Conservation (phyloP, 1,140 invertebrate species). For the Oedothorax gibbosus region DNA sequence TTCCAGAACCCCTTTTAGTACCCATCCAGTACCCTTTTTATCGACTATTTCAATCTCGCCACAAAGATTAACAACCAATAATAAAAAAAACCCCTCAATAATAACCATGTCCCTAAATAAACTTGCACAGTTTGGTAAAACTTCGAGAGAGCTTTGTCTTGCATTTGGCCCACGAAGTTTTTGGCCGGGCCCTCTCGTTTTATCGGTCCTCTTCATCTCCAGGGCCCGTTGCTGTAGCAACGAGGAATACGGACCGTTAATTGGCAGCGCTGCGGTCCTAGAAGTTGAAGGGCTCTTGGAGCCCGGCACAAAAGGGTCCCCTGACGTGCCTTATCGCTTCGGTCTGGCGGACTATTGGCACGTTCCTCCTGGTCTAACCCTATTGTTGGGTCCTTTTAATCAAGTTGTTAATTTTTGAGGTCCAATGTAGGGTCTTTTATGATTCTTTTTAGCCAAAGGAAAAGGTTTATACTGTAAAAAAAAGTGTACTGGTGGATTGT, state of each 20-base stretch:
- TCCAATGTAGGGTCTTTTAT: no score
- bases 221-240: slow-evolving; percentile 15
- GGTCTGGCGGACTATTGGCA: slow-evolving; percentile 5
- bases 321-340: slow-evolving; percentile 38
- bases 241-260: slow-evolving; percentile 21
- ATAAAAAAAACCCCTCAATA: no score
- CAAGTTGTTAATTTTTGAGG: slow-evolving; percentile 37
- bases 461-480: no score
- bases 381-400: slow-evolving; percentile 23
- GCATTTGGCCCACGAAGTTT: slow-evolving; percentile 9
- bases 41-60: no score
- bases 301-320: slow-evolving; percentile 11
- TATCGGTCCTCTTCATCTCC: slow-evolving; percentile 45
- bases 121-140: no score
- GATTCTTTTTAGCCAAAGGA: no score
- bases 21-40: no score
- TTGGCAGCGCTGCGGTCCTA: slow-evolving; percentile 8
- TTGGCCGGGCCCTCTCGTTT: neutral
- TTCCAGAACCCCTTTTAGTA: no score
- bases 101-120: no score
- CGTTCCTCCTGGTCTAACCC: slow-evolving; percentile 5
- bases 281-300: slow-evolving; percentile 43
- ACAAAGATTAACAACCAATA: no score
- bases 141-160: slow-evolving; percentile 18
- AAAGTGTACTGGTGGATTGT: no score